phyloP scores from a whole-genome alignment of 2,113 vertebrate species.

The Polypterus senegalus region DNA sequence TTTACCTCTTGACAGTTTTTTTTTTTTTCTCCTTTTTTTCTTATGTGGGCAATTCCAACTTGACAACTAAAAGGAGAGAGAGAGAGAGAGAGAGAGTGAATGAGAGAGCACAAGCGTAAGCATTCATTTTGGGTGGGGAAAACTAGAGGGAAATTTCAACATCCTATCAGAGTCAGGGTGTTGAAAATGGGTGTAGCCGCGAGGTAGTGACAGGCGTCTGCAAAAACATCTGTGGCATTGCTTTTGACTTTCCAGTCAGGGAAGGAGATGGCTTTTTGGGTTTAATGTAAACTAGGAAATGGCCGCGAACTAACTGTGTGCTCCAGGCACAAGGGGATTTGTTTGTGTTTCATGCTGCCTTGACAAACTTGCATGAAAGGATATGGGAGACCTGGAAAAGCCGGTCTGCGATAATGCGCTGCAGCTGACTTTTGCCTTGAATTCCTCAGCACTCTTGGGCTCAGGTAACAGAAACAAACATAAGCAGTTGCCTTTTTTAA shows the following conservation, averaged over 20 bases:
- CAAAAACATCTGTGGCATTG: constrained; percentile 54
- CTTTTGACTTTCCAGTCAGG: constrained; percentile 25
- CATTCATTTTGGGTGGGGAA: too few species aligned
- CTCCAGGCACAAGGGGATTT: constrained; percentile 18
- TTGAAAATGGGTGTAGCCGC: constrained; percentile 53
- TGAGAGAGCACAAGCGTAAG: too few species aligned
- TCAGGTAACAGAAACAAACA: constrained; percentile 7
- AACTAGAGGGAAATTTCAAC: constrained; percentile 33
- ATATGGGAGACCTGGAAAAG: constrained; percentile 3
- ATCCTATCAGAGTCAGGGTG: constrained; percentile 48
- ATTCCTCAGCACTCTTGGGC: background rate
- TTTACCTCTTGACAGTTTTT: constrained; percentile 14
- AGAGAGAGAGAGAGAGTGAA: too few species aligned
- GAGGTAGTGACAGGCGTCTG: constrained; percentile 19
- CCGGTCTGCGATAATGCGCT: background rate
- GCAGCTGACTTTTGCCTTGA: background rate
- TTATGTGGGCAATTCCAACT: background rate
- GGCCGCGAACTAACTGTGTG: constrained; percentile 21
- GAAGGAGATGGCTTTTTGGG: constrained; percentile 10
- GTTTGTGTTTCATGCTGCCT: constrained; percentile 9
- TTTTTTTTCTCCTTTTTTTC: constrained; percentile 18
- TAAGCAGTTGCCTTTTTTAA: too few species aligned
- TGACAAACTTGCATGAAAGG: constrained; percentile 7
- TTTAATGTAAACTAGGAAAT: constrained; percentile 9
- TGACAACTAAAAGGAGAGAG: constrained; percentile 1